Conservation (phyloP, 2,888 invertebrate species). For the Carabus problematicus region DNA sequence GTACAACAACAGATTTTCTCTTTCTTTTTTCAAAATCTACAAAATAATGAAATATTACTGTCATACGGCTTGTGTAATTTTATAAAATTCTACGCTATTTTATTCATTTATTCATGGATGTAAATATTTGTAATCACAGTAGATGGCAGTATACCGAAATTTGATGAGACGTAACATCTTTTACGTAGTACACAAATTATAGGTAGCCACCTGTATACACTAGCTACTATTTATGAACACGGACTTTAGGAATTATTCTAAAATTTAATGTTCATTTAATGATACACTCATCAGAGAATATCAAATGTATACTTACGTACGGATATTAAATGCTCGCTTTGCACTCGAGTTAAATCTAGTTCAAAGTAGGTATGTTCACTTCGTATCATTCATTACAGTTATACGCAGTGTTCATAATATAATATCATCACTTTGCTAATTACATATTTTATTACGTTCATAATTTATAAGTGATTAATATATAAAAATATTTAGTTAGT, state of each 20-base stretch:
- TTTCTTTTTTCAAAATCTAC: constrained; percentile 33
- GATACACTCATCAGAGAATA: background rate
- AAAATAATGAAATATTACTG: constrained; percentile 43
- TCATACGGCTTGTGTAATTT: constrained; percentile 34
- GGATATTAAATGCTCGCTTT: background rate
- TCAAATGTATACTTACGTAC: background rate
- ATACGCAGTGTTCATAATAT: too few species aligned
- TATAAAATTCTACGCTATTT: constrained; percentile 32
- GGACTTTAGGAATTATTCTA: too few species aligned
- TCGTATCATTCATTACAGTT: background rate
- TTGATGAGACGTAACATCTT: background rate
- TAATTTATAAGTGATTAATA: too few species aligned
- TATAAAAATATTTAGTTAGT: too few species aligned
- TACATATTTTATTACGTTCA: too few species aligned
- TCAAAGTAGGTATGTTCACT: background rate
- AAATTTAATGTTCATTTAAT: too few species aligned
- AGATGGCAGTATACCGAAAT: constrained; percentile 1
- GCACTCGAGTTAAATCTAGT: background rate
- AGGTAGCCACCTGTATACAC: too few species aligned
- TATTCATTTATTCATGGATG: constrained; percentile 36
- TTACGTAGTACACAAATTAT: background rate
- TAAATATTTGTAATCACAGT: background rate
- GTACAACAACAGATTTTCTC: constrained; percentile 9
- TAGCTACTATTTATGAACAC: too few species aligned
- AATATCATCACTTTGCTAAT: too few species aligned